A percentile compares a stretch with the other conserved stretches of the same genome.
phyloP scores from a whole-genome alignment of 2,888 invertebrate genomes.

The Caenorhabditis sp. region DNA sequence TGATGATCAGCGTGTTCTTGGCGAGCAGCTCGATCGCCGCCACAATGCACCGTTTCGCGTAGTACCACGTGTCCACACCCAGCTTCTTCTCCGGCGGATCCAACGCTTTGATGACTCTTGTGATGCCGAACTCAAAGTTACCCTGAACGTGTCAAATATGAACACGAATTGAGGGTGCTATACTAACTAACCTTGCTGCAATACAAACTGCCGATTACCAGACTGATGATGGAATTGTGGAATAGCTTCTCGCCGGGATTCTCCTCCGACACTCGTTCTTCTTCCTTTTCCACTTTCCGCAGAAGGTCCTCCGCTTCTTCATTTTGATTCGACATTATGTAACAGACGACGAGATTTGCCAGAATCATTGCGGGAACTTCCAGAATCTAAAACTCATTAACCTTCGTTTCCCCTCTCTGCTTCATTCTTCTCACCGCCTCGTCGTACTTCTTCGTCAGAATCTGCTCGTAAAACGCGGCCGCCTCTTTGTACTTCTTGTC shows the following conservation, averaged over 20 bases:
- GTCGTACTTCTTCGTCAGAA: constrained; percentile 94
- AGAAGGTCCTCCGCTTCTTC: constrained; percentile 88
- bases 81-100: constrained; percentile 94
- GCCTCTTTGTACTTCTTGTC: constrained; percentile 95
- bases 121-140: constrained; percentile 98
- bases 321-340: constrained; percentile 98
- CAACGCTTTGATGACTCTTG: constrained; percentile 94
- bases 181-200: constrained; percentile 86
- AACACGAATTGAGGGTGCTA: too few relatives aligned
- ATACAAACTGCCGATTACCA: constrained; percentile 97
- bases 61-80: constrained; percentile 94
- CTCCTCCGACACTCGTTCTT: constrained; percentile 90
- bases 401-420: background rate
- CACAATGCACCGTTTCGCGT: constrained; percentile 74
- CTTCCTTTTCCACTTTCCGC: constrained; percentile 98
- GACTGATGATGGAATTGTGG: constrained; percentile 97
- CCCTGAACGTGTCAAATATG: constrained; percentile 81
- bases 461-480: constrained; percentile 96
- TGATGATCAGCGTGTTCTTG: constrained; percentile 88
- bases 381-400: constrained; percentile 82
- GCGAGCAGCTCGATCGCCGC: constrained; percentile 62
- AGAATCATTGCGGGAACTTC: constrained; percentile 96
- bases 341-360: constrained; percentile 97
- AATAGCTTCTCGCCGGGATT: constrained; percentile 93
- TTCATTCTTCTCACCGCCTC: constrained; percentile 80